Evolutionary conservation across 2,888 invertebrate species (phyloP).

Genomic region (Plusia festucae): DNA sequence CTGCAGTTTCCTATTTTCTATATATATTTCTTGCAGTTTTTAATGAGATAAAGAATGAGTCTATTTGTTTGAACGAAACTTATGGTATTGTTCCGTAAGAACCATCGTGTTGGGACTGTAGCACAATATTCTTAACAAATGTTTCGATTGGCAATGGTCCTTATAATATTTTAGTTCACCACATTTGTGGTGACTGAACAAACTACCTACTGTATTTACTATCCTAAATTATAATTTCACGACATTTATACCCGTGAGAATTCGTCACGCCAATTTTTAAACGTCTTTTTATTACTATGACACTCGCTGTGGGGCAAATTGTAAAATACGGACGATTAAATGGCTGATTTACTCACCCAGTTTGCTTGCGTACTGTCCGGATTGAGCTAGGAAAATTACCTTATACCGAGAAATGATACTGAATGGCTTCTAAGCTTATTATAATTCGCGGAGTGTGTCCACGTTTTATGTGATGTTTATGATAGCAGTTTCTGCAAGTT

Average conservation of each 20-base stretch:
- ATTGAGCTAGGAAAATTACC: conserved; percentile 70
- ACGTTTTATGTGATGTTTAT: conserved; percentile 72
- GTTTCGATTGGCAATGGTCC: neutral
- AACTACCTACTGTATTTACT: conserved; percentile 39
- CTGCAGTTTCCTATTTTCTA: too few relatives aligned
- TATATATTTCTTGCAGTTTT: too few relatives aligned
- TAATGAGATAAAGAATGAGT: too few relatives aligned
- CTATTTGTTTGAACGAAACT: too few relatives aligned
- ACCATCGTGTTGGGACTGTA: too few relatives aligned
- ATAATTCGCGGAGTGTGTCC: conserved; percentile 74
- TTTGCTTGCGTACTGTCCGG: conserved; percentile 59
- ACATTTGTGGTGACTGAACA: neutral
- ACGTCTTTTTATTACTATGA: conserved; percentile 65
- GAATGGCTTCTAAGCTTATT: conserved; percentile 75
- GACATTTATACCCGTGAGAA: conserved; percentile 69
- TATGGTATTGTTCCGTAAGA: too few relatives aligned
- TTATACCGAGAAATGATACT: conserved; percentile 73
- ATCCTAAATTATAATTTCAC: conserved; percentile 72
- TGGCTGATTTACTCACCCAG: conserved; percentile 73
- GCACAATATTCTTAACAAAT: too few relatives aligned
- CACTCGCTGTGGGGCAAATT: conserved; percentile 75
- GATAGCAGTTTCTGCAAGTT: conserved; percentile 69
- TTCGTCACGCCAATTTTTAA: conserved; percentile 64
- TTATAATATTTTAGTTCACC: neutral
- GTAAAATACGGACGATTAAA: conserved; percentile 80